Base-by-base conservation (phyloP, 1,140 invertebrate genomes). In the Drosophila auraria region DNA sequence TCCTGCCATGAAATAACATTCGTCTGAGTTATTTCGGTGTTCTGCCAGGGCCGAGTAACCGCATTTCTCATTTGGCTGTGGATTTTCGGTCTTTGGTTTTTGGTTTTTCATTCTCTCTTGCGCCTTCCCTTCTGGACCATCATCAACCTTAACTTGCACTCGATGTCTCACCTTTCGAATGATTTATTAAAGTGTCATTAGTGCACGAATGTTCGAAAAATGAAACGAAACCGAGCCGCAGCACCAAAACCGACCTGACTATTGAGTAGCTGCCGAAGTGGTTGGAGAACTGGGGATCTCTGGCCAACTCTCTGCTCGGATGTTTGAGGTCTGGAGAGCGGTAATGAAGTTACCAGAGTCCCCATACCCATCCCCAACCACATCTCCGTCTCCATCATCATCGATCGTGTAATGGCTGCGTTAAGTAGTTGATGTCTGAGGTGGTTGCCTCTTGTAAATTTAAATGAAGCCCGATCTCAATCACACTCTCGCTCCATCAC, bases 181-280 rank as follows among this genome's bases (percentile, higher is more conserved):
- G 91, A 92, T 92, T 92, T 92, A 92, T 92, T 92, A 90, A 92
- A 82, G 86, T 92, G 91, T 92, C 91, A 92, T 92, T 92, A 92
- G 91, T 87, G 83, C 83, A 87, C 83, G 81, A 87, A 73, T 82
- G 83, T 64, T 84, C 60, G 78, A 86, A 76, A 89, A 90, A 90
- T 90, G 79, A 90, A 90, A 90, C 86, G 86, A 90, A 82, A 90
- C 86, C 86, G 82, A 84, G 47, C 61, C 57, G 27, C 44, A 57
- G 30, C 60, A 36, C 30, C 45, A 56, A 51, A n/a, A 15, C 17
- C 36, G 60, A 58, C 44, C 66, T 56, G 69, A 68, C 80, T 86
- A 69, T 86, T 87, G 83, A 87, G 80, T 80, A 80, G 80, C 71
- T 74, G 76, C 40, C 61, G 71, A 69, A 63, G 81, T 45, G 25